phyloP scores from a whole-genome alignment of 2,888 invertebrate species.

The Megaustenia siamemsis region DNA sequence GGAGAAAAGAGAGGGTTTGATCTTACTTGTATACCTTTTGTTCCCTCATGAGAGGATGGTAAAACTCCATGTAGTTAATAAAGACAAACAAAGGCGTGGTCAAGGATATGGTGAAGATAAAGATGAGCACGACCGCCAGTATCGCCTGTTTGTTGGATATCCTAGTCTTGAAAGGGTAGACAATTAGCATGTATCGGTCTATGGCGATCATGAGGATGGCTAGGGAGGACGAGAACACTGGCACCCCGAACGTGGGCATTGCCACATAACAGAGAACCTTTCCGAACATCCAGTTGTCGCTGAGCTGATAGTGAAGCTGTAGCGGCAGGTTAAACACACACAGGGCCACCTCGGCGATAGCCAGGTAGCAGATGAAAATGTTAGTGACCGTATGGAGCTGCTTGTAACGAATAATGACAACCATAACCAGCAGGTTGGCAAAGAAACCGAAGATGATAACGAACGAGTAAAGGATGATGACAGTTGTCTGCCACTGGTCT shows the following conservation, averaged over 20 bases:
- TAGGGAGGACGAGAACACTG: conserved; percentile 77
- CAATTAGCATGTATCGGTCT: conserved; percentile 78
- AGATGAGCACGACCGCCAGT: conserved; percentile 66
- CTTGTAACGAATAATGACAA: conserved; percentile 70
- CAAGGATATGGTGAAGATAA: conserved; percentile 69
- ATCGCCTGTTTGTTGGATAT: conserved; percentile 71
- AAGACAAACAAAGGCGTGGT: conserved; percentile 76
- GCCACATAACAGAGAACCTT: conserved; percentile 73
- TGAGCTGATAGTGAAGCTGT: conserved; percentile 78
- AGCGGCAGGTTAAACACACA: conserved; percentile 78
- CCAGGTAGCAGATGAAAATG: conserved; percentile 77
- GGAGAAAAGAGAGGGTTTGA: not conserved
- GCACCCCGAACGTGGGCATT: conserved; percentile 78
- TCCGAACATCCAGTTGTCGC: conserved; percentile 77
- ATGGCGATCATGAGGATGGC: conserved; percentile 78
- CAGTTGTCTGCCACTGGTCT: conserved; percentile 69
- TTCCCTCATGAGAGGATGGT: conserved; percentile 64
- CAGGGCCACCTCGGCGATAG: conserved; percentile 76
- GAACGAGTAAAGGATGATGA: conserved; percentile 73
- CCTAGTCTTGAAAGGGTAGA: conserved; percentile 74
- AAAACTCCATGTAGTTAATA: conserved; percentile 52
- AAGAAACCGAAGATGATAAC: conserved; percentile 75
- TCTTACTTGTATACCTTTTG: conserved; percentile 60
- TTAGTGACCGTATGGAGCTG: conserved; percentile 77
- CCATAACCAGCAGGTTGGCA: conserved; percentile 75